Conservation (phyloP, 1,140 invertebrate species). For the Cecropterus lyciades region DNA sequence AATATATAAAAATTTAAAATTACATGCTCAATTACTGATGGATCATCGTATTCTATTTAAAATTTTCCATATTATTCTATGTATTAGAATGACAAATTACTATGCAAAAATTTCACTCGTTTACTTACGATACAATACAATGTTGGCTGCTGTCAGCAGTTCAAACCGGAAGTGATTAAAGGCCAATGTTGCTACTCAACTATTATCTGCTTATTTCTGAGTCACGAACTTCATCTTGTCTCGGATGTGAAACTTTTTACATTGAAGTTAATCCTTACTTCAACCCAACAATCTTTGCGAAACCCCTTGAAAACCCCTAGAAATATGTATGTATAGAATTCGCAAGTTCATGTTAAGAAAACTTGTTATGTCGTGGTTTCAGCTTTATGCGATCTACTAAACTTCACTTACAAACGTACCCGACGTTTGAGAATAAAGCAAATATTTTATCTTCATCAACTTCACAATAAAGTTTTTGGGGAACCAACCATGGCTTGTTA, state of each 20-base stretch:
- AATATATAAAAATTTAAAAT: too few relatives aligned
- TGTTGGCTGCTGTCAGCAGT: neutral
- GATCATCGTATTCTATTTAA: too few relatives aligned
- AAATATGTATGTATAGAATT: neutral
- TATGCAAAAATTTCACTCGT: too few relatives aligned
- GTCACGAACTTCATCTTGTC: constrained; percentile 58
- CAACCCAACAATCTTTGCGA: constrained; percentile 49
- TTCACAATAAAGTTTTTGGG: too few relatives aligned
- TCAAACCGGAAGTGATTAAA: constrained; percentile 72
- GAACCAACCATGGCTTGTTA: too few relatives aligned
- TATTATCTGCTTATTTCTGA: constrained; percentile 59
- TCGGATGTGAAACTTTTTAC: constrained; percentile 56
- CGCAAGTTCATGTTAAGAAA: constrained; percentile 1
- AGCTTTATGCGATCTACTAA: neutral
- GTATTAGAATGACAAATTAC: too few relatives aligned
- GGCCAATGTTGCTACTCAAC: constrained; percentile 58
- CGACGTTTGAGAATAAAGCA: too few relatives aligned
- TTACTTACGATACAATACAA: too few relatives aligned
- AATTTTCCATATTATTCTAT: too few relatives aligned
- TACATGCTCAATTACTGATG: too few relatives aligned
- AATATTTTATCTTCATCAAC: too few relatives aligned
- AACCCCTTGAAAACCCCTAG: constrained; percentile 34
- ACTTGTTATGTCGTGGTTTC: neutral
- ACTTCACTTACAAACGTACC: neutral
- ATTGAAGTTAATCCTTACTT: constrained; percentile 60